phyloP scores from a whole-genome alignment of 1,140 invertebrate species.

The Saccostrea echinata region DNA sequence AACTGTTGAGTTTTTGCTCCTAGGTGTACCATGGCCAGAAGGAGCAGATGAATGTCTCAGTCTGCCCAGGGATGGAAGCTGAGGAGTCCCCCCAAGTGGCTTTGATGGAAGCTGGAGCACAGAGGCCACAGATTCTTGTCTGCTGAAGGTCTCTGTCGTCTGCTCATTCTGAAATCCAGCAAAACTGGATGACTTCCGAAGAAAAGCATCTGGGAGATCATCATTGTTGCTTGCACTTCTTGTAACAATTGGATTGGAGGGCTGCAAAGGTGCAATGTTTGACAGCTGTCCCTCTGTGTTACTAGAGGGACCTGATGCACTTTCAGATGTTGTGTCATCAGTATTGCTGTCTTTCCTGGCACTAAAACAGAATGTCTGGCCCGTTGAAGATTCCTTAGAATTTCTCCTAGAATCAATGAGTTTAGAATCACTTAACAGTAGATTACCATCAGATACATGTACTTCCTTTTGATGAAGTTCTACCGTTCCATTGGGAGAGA shows the following conservation, averaged over 20 bases:
- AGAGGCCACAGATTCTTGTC: slow-evolving; percentile 44
- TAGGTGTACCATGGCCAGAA: slow-evolving; percentile 67
- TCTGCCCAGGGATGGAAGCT: slow-evolving; percentile 53
- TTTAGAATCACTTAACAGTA: neutral
- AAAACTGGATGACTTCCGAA: slow-evolving; percentile 74
- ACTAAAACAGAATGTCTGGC: slow-evolving; percentile 6
- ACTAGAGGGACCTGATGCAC: slow-evolving; percentile 1
- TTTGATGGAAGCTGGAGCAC: neutral
- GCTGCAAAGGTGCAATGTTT: neutral
- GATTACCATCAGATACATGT: neutral
- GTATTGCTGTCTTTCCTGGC: slow-evolving; percentile 12
- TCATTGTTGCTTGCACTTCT: slow-evolving; percentile 41
- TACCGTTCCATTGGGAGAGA: neutral
- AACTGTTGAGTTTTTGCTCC: slow-evolving; percentile 67
- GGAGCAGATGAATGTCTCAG: slow-evolving; percentile 73
- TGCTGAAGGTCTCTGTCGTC: slow-evolving; percentile 20
- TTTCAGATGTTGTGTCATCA: slow-evolving; percentile 25
- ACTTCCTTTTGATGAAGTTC: neutral
- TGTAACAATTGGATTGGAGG: neutral
- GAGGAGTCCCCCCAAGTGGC: slow-evolving; percentile 38
- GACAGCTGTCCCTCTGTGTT: neutral
- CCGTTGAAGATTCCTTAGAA: neutral
- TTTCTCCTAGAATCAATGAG: slow-evolving; percentile 20
- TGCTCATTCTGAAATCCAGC: slow-evolving; percentile 63
- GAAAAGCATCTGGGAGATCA: slow-evolving; percentile 32